phyloP scores from a whole-genome alignment of 2,888 invertebrate species.

The Heptascelio sp. region DNA sequence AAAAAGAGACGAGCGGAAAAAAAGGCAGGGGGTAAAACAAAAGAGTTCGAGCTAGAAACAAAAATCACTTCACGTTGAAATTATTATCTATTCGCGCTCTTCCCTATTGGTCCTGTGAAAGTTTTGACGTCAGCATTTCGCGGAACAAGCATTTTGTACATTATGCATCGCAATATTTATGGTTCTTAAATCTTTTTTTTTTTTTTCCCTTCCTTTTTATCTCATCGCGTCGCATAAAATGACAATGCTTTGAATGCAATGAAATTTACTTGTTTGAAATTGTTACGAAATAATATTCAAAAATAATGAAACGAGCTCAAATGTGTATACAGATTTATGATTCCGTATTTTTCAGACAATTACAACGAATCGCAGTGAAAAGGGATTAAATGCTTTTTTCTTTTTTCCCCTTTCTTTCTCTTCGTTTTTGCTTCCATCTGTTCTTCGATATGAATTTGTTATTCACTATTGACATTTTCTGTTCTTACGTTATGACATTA shows the following conservation, averaged over 20 bases:
- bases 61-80: slow-evolving; percentile 71
- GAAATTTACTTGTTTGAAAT: too few species aligned
- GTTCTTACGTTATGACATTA: background rate
- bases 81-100: slow-evolving; percentile 45
- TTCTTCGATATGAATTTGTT: slow-evolving; percentile 24
- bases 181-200: slow-evolving; percentile 11
- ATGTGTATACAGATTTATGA: too few species aligned
- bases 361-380: too few species aligned
- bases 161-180: slow-evolving; percentile 15
- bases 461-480: slow-evolving; percentile 9
- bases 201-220: background rate
- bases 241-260: too few species aligned
- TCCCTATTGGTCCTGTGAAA: slow-evolving; percentile 15
- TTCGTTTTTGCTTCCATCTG: too few species aligned
- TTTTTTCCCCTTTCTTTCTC: too few species aligned
- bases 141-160: slow-evolving; percentile 27
- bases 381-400: too few species aligned
- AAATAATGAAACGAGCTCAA: too few species aligned
- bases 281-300: too few species aligned
- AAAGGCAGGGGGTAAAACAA: slow-evolving; percentile 76
- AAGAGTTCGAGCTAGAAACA: slow-evolving; percentile 75
- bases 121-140: slow-evolving; percentile 5
- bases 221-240: too few species aligned
- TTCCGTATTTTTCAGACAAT: too few species aligned
- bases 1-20: slow-evolving; percentile 68